These are phyloP conservation scores for Mirza zaza DNA, from an alignment of 2,113 vertebrate species.

Conservation along the genomic window DNA sequence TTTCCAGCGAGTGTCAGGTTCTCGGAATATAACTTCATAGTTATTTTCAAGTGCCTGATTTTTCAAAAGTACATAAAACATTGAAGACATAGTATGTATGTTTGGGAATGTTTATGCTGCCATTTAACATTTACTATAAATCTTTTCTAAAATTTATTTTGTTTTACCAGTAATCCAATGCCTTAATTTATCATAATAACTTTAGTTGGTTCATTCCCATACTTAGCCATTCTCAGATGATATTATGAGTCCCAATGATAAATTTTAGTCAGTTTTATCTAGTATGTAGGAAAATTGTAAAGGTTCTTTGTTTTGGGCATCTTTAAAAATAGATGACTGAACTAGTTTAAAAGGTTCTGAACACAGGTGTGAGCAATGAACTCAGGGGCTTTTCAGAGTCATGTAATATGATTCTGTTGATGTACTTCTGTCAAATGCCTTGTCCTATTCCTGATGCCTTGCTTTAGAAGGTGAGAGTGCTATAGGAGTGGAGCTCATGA, in stretches of 20 bases:
- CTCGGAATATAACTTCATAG: conserved; percentile 88
- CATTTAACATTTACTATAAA: conserved; percentile 65
- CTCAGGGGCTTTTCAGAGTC: neutral
- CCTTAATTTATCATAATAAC: conserved; percentile 35
- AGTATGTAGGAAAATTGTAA: neutral
- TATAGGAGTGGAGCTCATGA: neutral
- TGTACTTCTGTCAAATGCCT: neutral
- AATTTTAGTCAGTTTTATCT: neutral
- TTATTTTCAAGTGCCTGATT: conserved; percentile 86
- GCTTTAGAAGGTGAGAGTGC: neutral
- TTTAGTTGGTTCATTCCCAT: conserved; percentile 5
- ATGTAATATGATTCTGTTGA: neutral
- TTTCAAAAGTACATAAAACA: conserved; percentile 79
- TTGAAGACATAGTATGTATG: conserved; percentile 74
- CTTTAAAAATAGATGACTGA: neutral
- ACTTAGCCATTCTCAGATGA: neutral
- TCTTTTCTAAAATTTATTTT: conserved; percentile 16
- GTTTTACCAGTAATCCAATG: conserved; percentile 27
- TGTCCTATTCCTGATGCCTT: neutral
- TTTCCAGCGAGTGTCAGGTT: conserved; percentile 89
- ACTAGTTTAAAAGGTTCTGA: neutral
- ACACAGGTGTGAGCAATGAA: neutral
- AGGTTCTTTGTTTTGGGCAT: neutral
- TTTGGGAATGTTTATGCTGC: conserved; percentile 67
- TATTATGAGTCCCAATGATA: neutral